Evolutionary conservation across 2,113 vertebrate species (phyloP).

Genomic region (Hiodon tergisus): DNA sequence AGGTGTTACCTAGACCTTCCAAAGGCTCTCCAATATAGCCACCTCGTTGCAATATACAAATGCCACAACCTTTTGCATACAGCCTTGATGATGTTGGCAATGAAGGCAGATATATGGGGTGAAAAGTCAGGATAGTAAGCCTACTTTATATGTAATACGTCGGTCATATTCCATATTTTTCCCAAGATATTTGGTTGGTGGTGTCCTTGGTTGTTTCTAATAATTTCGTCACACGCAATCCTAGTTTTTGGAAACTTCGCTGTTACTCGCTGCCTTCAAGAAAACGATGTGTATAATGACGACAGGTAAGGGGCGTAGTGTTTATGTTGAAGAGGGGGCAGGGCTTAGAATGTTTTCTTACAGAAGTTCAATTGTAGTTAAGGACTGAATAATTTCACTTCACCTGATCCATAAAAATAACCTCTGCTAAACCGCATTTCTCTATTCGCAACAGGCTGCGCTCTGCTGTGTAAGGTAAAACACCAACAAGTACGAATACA

Average conservation of each 20-base stretch:
- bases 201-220: neutral
- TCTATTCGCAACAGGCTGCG: neutral
- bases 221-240: conserved; percentile 18
- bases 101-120: neutral
- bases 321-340: conserved; percentile 39
- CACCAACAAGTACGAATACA: neutral
- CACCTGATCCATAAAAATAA: conserved; percentile 32
- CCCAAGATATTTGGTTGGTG: neutral
- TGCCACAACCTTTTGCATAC: neutral
- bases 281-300: conserved; percentile 20
- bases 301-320: conserved; percentile 24
- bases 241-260: neutral
- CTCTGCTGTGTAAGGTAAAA: neutral
- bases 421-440: conserved; percentile 25
- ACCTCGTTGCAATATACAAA: too few relatives aligned
- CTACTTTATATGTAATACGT: neutral
- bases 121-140: neutral
- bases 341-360: conserved; percentile 25
- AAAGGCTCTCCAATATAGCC: neutral
- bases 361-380: conserved; percentile 23
- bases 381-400: conserved; percentile 28
- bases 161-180: neutral
- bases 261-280: too few relatives aligned
- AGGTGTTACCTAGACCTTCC: neutral
- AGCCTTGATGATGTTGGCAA: neutral